These are phyloP conservation scores for Elanus axillaris DNA, from an alignment of 2,113 vertebrate genomes.

Conservation along the genomic window DNA sequence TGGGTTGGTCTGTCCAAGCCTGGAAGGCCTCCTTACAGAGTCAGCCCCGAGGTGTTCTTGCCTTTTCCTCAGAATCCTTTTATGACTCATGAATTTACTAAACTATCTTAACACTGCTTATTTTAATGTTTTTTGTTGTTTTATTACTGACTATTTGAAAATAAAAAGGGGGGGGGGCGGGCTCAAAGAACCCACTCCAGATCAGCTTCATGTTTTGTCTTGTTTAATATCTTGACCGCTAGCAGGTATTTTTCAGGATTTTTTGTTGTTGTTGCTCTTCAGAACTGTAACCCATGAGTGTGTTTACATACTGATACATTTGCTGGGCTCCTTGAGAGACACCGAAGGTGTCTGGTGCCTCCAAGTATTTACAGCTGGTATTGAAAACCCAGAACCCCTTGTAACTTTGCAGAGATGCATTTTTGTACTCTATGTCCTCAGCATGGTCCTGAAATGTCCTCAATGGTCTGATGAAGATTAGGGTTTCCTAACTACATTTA, in stretches of 20 bases:
- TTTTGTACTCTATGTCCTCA: background rate
- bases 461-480: background rate
- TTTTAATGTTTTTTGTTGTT: background rate
- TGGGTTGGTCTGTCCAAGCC: background rate
- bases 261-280: constrained; percentile 39
- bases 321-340: background rate
- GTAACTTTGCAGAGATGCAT: background rate
- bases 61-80: background rate
- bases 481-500: background rate
- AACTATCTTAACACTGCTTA: background rate
- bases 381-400: background rate
- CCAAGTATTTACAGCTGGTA: background rate
- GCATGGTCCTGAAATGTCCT: background rate
- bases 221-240: constrained; percentile 25
- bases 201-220: constrained; percentile 38
- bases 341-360: background rate
- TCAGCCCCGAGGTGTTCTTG: background rate
- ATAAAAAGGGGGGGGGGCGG: background rate
- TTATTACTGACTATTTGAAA: constrained; percentile 9
- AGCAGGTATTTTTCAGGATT: constrained; percentile 36
- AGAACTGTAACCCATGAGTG: background rate
- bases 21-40: background rate
- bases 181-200: background rate
- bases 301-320: background rate
- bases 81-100: background rate